These are phyloP conservation scores for Drosophila melanosoma DNA, from an alignment of 2,888 invertebrate genomes.

Conservation along the genomic window DNA sequence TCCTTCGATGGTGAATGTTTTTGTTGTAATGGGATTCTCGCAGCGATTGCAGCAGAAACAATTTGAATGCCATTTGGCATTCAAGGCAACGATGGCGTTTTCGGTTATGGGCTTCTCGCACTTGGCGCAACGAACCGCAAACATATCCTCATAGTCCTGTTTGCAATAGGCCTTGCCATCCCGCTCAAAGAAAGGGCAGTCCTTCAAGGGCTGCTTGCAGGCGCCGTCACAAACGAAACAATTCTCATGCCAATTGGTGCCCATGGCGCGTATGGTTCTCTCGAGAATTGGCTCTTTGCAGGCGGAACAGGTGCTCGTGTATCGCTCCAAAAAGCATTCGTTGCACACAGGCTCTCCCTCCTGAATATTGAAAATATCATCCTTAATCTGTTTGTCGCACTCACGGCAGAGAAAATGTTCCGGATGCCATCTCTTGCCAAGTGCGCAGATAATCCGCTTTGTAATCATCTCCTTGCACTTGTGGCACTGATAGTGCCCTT, in stretches of 20 bases:
- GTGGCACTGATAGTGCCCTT: conserved; percentile 64
- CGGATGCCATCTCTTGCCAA: conserved; percentile 96
- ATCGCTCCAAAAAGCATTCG: conserved; percentile 93
- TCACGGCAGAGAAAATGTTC: conserved; percentile 96
- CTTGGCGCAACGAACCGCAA: conserved; percentile 94
- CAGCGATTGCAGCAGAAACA: conserved; percentile 97
- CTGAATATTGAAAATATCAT: conserved; percentile 92
- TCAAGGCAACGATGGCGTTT: conserved; percentile 93
- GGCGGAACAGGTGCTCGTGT: conserved; percentile 94
- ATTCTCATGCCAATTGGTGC: conserved; percentile 94
- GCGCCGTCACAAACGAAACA: conserved; percentile 93
- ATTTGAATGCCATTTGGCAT: conserved; percentile 96
- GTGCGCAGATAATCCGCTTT: conserved; percentile 91
- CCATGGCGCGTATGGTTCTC: conserved; percentile 94
- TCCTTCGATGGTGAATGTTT: conserved; percentile 91
- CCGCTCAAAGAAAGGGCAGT: conserved; percentile 94
- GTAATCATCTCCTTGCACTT: conserved; percentile 76
- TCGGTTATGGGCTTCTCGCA: conserved; percentile 93
- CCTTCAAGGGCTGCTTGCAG: conserved; percentile 92
- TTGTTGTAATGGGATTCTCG: conserved; percentile 89
- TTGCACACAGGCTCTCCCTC: conserved; percentile 94
- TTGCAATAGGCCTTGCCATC: conserved; percentile 93
- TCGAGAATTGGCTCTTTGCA: conserved; percentile 94
- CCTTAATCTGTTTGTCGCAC: conserved; percentile 94
- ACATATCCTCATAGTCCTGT: conserved; percentile 92